These are phyloP conservation scores for Euzophera pinguis DNA, from an alignment of 2,888 invertebrate species.

Conservation along the genomic window DNA sequence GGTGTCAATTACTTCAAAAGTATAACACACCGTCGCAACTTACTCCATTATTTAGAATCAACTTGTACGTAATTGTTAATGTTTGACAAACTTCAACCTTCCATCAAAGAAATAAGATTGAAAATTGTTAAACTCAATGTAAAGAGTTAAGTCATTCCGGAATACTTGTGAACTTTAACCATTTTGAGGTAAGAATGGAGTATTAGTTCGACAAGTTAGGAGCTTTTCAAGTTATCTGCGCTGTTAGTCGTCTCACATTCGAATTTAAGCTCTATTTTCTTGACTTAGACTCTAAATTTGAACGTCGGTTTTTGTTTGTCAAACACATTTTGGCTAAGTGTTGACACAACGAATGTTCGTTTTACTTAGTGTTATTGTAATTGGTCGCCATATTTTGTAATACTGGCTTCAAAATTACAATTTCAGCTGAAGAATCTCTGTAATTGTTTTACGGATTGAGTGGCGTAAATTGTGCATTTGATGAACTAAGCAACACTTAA, in stretches of 20 bases:
- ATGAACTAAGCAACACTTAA: too few species aligned
- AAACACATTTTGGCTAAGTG: constrained; percentile 43
- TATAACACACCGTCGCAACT: constrained; percentile 43
- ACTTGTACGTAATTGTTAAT: constrained; percentile 29
- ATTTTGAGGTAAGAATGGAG: constrained; percentile 69
- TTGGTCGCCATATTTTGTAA: constrained; percentile 25
- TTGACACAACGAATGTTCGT: constrained; percentile 42
- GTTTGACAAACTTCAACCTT: background rate
- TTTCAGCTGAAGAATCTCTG: background rate
- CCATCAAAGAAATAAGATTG: constrained; percentile 17
- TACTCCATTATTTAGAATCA: constrained; percentile 53
- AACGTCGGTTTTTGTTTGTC: constrained; percentile 21
- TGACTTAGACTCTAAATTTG: constrained; percentile 19
- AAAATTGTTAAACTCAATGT: constrained; percentile 36
- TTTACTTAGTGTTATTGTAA: constrained; percentile 35
- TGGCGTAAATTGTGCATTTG: too few species aligned
- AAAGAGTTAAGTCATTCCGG: constrained; percentile 36
- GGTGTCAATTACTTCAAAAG: constrained; percentile 47
- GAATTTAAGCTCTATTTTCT: constrained; percentile 28
- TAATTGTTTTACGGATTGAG: background rate
- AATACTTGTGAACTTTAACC: constrained; percentile 51
- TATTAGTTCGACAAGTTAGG: constrained; percentile 72
- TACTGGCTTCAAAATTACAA: background rate
- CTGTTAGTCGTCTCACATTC: constrained; percentile 30
- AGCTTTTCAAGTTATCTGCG: constrained; percentile 59